A percentile compares a stretch with the other conserved stretches of the same genome.
Evolutionary conservation across 2,888 invertebrate genomes (phyloP).

Genomic region (Julus scandinavius): DNA sequence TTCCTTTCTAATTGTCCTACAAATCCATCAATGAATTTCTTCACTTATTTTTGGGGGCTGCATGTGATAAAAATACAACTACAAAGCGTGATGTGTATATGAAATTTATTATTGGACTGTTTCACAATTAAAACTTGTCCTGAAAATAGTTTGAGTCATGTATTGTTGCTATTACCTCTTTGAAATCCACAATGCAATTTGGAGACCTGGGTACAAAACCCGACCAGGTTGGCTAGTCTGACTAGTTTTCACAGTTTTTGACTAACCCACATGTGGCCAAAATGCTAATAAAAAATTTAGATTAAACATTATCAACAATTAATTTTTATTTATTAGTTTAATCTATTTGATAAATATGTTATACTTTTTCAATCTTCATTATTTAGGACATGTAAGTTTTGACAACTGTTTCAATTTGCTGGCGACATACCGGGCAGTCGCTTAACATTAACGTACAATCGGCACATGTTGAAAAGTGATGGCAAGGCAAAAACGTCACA

Average conservation of each 20-base stretch:
- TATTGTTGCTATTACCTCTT: not conserved
- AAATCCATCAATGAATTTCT: not conserved
- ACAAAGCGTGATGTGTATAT: conserved; percentile 47
- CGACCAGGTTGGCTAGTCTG: too few relatives aligned
- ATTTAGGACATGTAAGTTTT: not conserved
- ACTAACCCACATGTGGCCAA: too few relatives aligned
- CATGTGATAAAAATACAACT: conserved; percentile 35
- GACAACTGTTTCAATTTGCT: conserved; percentile 70
- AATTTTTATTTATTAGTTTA: too few relatives aligned
- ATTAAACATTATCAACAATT: too few relatives aligned
- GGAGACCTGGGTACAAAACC: too few relatives aligned
- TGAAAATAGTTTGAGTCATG: not conserved
- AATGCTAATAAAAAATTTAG: too few relatives aligned
- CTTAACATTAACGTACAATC: conserved; percentile 87
- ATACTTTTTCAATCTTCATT: not conserved
- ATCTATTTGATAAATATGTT: too few relatives aligned
- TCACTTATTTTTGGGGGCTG: conserved; percentile 30
- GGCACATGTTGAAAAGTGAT: conserved; percentile 90
- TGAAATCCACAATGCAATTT: too few relatives aligned
- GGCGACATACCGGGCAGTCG: conserved; percentile 85
- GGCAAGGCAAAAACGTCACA: conserved; percentile 93
- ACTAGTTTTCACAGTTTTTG: too few relatives aligned
- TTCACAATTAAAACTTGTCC: conserved; percentile 31
- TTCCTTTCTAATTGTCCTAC: not conserved
- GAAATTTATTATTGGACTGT: conserved; percentile 43